Percentiles rank a stretch among this genome's conserved stretches.
These are phyloP conservation scores for Pyrocoelia pectoralis DNA, from an alignment of 2,888 invertebrate species.

Conservation along the genomic window DNA sequence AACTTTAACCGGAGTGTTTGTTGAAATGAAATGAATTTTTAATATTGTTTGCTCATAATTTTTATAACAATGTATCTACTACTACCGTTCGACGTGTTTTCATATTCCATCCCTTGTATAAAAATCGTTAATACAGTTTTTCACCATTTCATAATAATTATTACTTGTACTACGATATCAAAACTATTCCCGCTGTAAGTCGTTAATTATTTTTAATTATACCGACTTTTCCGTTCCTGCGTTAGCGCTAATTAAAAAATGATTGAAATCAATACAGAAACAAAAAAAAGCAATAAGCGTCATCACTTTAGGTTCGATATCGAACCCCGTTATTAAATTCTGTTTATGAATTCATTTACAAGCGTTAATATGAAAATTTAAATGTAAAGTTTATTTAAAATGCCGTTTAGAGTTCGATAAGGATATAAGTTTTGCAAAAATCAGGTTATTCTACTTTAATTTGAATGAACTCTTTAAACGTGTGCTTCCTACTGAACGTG, in stretches of 20 bases:
- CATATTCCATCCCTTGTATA: conserved; percentile 23
- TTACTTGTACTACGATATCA: no score
- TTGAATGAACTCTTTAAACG: not conserved
- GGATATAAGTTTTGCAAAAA: not conserved
- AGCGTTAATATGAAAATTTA: not conserved
- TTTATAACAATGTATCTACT: conserved; percentile 34
- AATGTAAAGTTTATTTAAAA: not conserved
- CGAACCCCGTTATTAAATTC: not conserved
- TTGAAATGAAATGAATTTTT: conserved; percentile 37
- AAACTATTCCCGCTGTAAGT: no score
- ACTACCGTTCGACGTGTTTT: conserved; percentile 29
- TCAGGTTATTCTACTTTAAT: not conserved
- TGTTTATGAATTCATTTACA: not conserved
- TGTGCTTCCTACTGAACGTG: no score
- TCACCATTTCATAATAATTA: not conserved
- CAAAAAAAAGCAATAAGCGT: not conserved
- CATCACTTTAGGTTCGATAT: not conserved
- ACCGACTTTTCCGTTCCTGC: no score
- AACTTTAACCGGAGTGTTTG: conserved; percentile 11
- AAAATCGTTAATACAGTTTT: conserved; percentile 30
- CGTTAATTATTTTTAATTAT: no score
- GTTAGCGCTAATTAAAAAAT: no score
- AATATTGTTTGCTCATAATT: conserved; percentile 32
- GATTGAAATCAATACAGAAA: not conserved
- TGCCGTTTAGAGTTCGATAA: not conserved